Percentiles rank a stretch among this genome's conserved stretches.
These are phyloP conservation scores for Xylophagus ater DNA, from an alignment of 2,888 invertebrate species.

Conservation along the genomic window DNA sequence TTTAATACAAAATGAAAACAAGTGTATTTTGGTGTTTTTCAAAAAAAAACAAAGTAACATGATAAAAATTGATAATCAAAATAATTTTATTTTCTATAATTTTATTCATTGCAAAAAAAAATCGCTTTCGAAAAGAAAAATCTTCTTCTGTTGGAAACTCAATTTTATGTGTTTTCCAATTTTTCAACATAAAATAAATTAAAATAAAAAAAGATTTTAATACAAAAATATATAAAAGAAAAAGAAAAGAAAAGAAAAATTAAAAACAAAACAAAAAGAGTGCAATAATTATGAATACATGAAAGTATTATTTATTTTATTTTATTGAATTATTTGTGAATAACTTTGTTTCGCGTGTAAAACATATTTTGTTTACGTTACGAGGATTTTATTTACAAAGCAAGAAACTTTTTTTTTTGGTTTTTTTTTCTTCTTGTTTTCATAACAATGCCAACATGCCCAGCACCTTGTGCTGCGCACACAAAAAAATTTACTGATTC, in stretches of 20 bases:
- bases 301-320: too few relatives aligned
- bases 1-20: neutral
- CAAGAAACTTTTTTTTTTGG: neutral
- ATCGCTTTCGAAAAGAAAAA: neutral
- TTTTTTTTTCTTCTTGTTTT: too few relatives aligned
- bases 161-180: too few relatives aligned
- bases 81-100: neutral
- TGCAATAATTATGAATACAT: too few relatives aligned
- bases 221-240: too few relatives aligned
- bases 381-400: neutral
- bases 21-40: neutral
- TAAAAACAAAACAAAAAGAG: too few relatives aligned
- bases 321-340: too few relatives aligned
- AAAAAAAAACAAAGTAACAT: constrained; percentile 13
- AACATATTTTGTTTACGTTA: neutral
- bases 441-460: constrained; percentile 21
- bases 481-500: constrained; percentile 13
- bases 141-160: neutral
- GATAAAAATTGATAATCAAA: constrained; percentile 9
- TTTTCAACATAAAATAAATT: too few relatives aligned
- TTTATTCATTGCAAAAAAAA: neutral
- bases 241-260: too few relatives aligned
- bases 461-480: constrained; percentile 16
- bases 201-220: too few relatives aligned
- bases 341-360: neutral